Percentiles rank a stretch among this genome's conserved stretches.
These are phyloP conservation scores for Ditylenchus dipsaci DNA, from an alignment of 1,140 invertebrate species.

Conservation along the genomic window DNA sequence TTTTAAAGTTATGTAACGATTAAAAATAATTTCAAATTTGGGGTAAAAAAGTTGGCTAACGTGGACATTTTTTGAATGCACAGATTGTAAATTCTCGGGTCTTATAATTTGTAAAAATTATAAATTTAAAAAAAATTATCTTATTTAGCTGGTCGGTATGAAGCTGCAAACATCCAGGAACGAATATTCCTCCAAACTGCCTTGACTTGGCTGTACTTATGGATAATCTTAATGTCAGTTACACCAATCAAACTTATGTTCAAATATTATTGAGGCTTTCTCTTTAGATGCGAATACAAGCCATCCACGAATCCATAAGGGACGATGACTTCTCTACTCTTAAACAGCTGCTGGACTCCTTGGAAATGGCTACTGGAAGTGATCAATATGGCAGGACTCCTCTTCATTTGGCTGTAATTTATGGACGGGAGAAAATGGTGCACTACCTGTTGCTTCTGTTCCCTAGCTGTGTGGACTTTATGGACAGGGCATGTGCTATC, in stretches of 20 bases:
- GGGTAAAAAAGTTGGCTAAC: no score
- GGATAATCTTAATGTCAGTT: constrained; percentile 32
- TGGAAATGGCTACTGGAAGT: constrained; percentile 79
- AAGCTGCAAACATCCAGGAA: constrained; percentile 26
- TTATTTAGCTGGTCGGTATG: constrained; percentile 36
- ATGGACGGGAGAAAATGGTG: background rate
- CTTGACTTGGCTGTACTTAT: constrained; percentile 41
- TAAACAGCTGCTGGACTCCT: constrained; percentile 77
- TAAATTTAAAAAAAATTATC: background rate
- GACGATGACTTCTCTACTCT: constrained; percentile 74
- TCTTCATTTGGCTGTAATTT: constrained; percentile 73
- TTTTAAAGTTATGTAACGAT: no score
- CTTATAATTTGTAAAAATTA: no score
- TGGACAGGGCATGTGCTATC: constrained; percentile 17
- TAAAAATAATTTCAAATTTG: no score
- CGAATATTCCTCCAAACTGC: constrained; percentile 42
- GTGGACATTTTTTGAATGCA: no score
- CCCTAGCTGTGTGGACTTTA: constrained; percentile 41
- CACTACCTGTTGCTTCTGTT: constrained; percentile 40
- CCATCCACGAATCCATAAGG: constrained; percentile 75
- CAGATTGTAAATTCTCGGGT: no score
- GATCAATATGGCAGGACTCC: constrained; percentile 71
- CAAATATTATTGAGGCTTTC: no score
- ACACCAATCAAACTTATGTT: no score
- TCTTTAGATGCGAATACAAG: constrained; percentile 78